A percentile compares a stretch with the other conserved stretches of the same genome.
phyloP scores from a whole-genome alignment of 2,797 vertebrate genomes.

The Channallabes apus region DNA sequence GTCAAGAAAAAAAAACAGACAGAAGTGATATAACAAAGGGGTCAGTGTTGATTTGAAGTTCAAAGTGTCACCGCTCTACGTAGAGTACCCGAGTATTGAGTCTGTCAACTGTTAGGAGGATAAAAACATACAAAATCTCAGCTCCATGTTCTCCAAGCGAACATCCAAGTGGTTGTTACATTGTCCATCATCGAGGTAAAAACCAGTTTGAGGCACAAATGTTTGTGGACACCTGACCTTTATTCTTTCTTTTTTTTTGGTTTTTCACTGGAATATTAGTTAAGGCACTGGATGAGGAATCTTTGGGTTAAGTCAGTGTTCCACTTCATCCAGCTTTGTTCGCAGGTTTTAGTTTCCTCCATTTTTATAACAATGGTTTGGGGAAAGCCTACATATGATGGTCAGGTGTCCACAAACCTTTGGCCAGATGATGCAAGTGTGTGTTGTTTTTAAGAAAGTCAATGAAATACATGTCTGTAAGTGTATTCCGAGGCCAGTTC shows the following conservation, averaged over 20 bases:
- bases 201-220: background rate
- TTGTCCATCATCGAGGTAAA: background rate
- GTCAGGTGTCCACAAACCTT: background rate
- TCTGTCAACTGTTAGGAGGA: background rate
- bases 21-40: background rate
- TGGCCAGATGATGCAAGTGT: background rate
- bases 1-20: background rate
- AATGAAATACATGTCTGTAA: background rate
- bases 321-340: background rate
- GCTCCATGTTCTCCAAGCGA: background rate
- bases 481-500: background rate
- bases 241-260: background rate
- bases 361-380: background rate
- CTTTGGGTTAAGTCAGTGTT: background rate
- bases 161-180: background rate
- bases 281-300: background rate
- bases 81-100: background rate
- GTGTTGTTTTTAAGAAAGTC: background rate
- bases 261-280: background rate
- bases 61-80: background rate
- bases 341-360: background rate
- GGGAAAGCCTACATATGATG: background rate
- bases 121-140: background rate
- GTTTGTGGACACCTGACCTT: background rate
- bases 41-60: too few relatives aligned